These are phyloP conservation scores for Nesoenas mayeri DNA, from an alignment of 2,113 vertebrate species.

Conservation along the genomic window DNA sequence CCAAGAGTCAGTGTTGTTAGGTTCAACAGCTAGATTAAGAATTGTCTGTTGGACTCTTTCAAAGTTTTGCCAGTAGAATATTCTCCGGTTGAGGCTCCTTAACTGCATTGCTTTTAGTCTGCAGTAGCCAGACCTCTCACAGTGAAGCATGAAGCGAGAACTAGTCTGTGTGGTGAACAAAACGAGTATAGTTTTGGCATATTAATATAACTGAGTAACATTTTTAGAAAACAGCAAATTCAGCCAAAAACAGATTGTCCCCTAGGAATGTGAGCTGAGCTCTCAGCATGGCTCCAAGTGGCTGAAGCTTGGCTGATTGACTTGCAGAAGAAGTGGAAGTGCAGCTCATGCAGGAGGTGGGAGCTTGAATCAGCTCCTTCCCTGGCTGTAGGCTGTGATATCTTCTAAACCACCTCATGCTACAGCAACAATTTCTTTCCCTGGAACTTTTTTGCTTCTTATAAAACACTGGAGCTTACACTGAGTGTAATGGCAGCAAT, in stretches of 20 bases:
- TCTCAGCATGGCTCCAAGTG: not conserved
- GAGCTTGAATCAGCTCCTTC: not conserved
- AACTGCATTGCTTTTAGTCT: not conserved
- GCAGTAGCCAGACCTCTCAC: not conserved
- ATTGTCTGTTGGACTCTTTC: not conserved
- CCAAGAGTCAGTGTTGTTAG: not conserved
- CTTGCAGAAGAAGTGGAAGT: not conserved
- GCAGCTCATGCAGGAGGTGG: not conserved
- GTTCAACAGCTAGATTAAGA: not conserved
- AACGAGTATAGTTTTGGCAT: not conserved
- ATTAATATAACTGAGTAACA: not conserved
- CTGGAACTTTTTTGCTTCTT: not conserved
- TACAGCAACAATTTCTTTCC: not conserved
- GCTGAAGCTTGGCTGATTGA: accelerated
- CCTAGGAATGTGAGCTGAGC: not conserved
- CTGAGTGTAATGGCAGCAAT: not conserved
- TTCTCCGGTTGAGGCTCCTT: not conserved
- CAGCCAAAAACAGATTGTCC: not conserved
- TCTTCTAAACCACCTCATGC: not conserved
- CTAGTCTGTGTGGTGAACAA: not conserved
- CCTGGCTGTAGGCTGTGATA: not conserved
- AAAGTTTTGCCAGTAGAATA: not conserved
- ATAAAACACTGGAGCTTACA: not conserved
- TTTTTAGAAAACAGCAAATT: not conserved
- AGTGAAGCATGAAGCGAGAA: not conserved